Evolutionary conservation across 2,888 invertebrate genomes (phyloP).

Genomic region (Drosophila fungiperda): DNA sequence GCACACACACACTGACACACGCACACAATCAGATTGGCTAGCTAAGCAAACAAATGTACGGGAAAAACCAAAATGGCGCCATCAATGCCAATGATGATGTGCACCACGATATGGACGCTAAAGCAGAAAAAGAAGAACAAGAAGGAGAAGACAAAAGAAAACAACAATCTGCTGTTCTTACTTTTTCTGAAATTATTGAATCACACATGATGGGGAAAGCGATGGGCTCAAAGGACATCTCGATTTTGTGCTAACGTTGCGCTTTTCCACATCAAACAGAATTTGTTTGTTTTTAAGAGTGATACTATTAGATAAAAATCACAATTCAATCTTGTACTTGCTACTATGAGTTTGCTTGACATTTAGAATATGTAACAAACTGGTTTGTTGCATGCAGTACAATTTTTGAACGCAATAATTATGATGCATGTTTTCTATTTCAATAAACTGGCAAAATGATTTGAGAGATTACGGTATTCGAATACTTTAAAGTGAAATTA

Average conservation of each 20-base stretch:
- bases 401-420: neutral
- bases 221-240: constrained; percentile 12
- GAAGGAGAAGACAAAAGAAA: neutral
- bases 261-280: constrained; percentile 41
- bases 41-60: constrained; percentile 57
- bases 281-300: neutral
- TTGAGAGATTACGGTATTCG: neutral
- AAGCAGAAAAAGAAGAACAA: neutral
- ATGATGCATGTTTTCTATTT: neutral
- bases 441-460: neutral
- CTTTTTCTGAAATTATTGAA: constrained; percentile 61
- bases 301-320: neutral
- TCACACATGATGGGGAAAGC: constrained; percentile 9
- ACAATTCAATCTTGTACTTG: neutral
- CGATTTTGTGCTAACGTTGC: constrained; percentile 45
- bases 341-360: neutral
- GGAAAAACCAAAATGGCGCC: constrained; percentile 76
- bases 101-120: constrained; percentile 37
- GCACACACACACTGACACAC: neutral
- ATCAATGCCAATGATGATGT: constrained; percentile 69
- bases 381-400: neutral
- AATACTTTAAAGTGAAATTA: neutral
- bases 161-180: constrained; percentile 23
- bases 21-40: constrained; percentile 53
- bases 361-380: neutral